Evolutionary conservation across 64 coral and sea anemone genomes (phyloP).

Genomic region (Pachyseris speciosa): DNA sequence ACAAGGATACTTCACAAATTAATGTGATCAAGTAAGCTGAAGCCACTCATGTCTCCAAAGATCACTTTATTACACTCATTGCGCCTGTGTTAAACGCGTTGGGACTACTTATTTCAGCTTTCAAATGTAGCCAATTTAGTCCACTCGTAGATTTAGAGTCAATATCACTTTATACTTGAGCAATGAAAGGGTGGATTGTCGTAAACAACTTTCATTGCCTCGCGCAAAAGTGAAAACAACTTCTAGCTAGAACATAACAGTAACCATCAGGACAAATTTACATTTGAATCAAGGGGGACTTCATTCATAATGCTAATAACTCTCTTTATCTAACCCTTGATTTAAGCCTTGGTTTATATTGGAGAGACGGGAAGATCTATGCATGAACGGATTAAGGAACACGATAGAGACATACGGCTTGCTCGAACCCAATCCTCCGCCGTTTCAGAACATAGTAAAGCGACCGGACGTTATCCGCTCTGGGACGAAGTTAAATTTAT

Average conservation of each 20-base stretch:
- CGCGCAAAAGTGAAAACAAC: not conserved
- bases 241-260: not conserved
- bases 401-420: too few species aligned
- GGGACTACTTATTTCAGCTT: not conserved
- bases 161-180: not conserved
- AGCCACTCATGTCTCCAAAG: not conserved
- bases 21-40: too few species aligned
- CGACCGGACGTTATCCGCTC: too few species aligned
- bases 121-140: not conserved
- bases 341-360: not conserved
- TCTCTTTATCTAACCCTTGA: slow-evolving; percentile 8
- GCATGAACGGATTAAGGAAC: too few species aligned
- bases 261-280: not conserved
- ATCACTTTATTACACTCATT: not conserved
- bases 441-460: too few species aligned
- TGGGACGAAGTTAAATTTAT: too few species aligned
- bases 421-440: too few species aligned
- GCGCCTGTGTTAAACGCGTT: not conserved
- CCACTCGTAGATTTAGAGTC: not conserved
- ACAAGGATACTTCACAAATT: too few species aligned
- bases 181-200: not conserved
- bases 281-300: slow-evolving; percentile 7
- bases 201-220: slow-evolving; percentile 10
- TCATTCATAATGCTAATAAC: slow-evolving; percentile 3
- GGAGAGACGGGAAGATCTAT: too few species aligned